Conservation (phyloP, 2,888 invertebrate species). For the Pemphredon lugubris region DNA sequence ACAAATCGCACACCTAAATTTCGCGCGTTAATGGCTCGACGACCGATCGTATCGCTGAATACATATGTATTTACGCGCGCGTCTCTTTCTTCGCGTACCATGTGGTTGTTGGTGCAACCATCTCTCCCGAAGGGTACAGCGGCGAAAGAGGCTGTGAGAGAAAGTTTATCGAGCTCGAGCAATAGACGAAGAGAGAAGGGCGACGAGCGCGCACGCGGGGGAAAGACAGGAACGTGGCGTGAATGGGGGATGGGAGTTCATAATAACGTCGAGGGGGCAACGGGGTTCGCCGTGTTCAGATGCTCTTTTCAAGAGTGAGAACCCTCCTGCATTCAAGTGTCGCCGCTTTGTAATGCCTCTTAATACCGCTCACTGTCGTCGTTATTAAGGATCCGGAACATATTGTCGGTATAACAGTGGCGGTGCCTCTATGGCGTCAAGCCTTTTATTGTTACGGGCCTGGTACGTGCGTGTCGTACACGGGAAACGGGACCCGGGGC, state of each 20-base stretch:
- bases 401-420: conserved; percentile 72
- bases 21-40: conserved; percentile 16
- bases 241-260: conserved; percentile 68
- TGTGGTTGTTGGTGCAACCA: conserved; percentile 16
- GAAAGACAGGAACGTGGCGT: conserved; percentile 64
- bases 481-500: too few species aligned
- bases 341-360: conserved; percentile 78
- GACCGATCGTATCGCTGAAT: neutral
- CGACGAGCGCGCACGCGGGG: conserved; percentile 3
- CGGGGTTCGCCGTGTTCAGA: conserved; percentile 68
- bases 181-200: conserved; percentile 49
- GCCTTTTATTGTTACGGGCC: conserved; percentile 61
- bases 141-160: conserved; percentile 41
- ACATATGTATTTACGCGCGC: neutral
- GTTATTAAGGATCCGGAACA: conserved; percentile 77
- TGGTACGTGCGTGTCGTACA: too few species aligned
- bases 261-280: conserved; percentile 73
- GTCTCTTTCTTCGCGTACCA: conserved; percentile 1
- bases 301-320: conserved; percentile 76
- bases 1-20: conserved; percentile 36
- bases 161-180: conserved; percentile 63
- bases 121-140: neutral
- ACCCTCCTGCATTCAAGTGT: conserved; percentile 78
- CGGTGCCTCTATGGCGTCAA: conserved; percentile 68
- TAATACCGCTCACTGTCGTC: conserved; percentile 76